Base-by-base conservation (phyloP, 2,797 vertebrate species). In the Cryptoprocta ferox region DNA sequence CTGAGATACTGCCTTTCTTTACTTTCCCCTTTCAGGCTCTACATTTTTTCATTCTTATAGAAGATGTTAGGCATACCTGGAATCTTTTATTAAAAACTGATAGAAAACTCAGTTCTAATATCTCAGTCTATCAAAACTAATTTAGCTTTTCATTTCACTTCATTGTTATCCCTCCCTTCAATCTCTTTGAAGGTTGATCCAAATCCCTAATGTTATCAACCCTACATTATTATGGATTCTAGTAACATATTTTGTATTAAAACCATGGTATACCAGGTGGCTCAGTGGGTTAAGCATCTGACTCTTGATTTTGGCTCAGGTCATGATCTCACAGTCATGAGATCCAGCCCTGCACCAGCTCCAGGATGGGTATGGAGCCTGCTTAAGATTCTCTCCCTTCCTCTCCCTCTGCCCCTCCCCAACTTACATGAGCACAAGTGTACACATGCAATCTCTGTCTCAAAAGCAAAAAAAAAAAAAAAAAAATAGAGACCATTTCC, bases 101-200 rank as follows among this genome's bases (percentile, higher is more conserved):
- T 68, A 76, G 42, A 82, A 76, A 97, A 89, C 61, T 91, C 76
- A 93, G 42, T 71, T 93, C n/a, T 78, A 94, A 91, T 7, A 76
- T 61, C 56, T 90, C 59, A 79, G 45, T 39, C 45, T 91, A 93
- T 79, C n/a, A 82, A 96, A 89, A 93, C 30, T 86, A 5, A 63
- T 14, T 48, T 82, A 45, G 30, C 16, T 76, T 82, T 87, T 59
- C 26, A 81, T 90, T 93, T 95, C 19, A 91, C 30, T 9, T 93
- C 24, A 82, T 76, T 93, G 18, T 66, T 18, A 91, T 56, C 37
- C 28, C 13, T 91, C 37, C 63, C 37, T 79, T 85, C 37, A 85
- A 66, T 85, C 24, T 95, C 91, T 70, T 78, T 94, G 32, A 87
- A 45, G 59, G 13, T 24, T 63, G 14, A 82, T 48, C 10, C 53